Evolutionary conservation across 2,113 vertebrate genomes (phyloP).

Genomic region (Zosterops lateralis): DNA sequence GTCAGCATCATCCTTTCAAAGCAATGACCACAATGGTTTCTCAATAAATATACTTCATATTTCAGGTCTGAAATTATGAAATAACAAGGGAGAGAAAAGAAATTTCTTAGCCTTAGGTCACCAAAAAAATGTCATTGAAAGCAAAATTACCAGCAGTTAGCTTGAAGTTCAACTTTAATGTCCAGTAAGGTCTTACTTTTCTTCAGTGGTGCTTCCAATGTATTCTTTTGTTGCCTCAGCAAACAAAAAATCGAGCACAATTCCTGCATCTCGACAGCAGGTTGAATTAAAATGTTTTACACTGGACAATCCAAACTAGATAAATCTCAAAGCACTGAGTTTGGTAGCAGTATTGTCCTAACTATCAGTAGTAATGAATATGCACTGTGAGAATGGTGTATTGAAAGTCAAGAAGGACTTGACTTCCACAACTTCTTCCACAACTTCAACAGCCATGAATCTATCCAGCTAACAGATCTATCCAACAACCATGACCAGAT

Average conservation of each 20-base stretch:
- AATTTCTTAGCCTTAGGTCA: not conserved
- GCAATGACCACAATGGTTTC: not conserved
- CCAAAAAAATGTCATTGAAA: not conserved
- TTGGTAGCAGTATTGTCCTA: not conserved
- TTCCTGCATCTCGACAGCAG: not conserved
- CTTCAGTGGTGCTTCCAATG: not conserved
- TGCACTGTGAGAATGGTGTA: not conserved
- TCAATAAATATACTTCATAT: constrained; percentile 40
- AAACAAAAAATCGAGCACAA: not conserved
- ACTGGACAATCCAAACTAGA: not conserved
- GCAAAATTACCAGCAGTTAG: not conserved
- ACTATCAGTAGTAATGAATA: not conserved
- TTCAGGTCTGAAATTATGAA: constrained; percentile 7
- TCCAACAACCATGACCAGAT: not conserved
- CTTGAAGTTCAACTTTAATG: not conserved
- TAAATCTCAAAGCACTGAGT: not conserved
- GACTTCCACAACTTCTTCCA: not conserved
- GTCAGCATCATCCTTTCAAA: constrained; percentile 51
- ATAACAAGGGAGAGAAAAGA: not conserved
- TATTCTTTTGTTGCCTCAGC: not conserved
- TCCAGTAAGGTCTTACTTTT: not conserved
- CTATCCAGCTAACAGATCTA: not conserved
- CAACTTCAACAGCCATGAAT: not conserved
- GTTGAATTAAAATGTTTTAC: not conserved
- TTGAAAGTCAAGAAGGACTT: not conserved